Conservation (phyloP, 2,888 invertebrate species). For the Nymphalis urticae region DNA sequence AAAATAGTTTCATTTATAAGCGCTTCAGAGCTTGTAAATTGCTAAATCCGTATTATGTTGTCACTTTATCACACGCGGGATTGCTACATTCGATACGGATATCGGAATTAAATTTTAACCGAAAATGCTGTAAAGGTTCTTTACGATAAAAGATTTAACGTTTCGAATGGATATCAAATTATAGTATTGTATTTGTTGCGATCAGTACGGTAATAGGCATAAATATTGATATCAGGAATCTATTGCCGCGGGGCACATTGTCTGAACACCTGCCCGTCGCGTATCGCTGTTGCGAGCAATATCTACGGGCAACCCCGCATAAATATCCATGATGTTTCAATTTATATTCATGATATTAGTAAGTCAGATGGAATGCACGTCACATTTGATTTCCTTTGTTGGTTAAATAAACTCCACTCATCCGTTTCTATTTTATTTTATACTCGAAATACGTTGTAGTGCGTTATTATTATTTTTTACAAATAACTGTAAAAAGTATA, state of each 20-base stretch:
- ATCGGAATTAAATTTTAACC: constrained; percentile 7
- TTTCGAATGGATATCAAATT: constrained; percentile 18
- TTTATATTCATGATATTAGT: constrained; percentile 81
- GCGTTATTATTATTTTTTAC: too few relatives aligned
- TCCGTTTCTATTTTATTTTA: background rate
- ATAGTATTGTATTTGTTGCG: constrained; percentile 61
- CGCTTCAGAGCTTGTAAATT: constrained; percentile 47
- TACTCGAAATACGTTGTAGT: background rate
- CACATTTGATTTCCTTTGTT: constrained; percentile 79
- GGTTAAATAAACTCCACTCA: constrained; percentile 54
- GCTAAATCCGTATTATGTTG: constrained; percentile 54
- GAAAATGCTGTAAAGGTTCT: background rate
- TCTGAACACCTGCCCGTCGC: constrained; percentile 73
- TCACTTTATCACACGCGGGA: constrained; percentile 47
- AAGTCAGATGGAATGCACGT: constrained; percentile 62
- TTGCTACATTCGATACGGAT: constrained; percentile 38
- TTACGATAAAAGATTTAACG: background rate
- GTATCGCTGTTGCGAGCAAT: constrained; percentile 66
- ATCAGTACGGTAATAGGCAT: constrained; percentile 73
- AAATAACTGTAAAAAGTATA: too few relatives aligned
- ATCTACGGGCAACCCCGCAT: constrained; percentile 70
- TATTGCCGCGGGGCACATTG: constrained; percentile 73
- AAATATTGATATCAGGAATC: constrained; percentile 77
- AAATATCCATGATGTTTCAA: constrained; percentile 80
- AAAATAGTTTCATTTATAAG: constrained; percentile 37